Evolutionary conservation across 1,140 invertebrate species (phyloP).

Genomic region (Scylla paramamosain): DNA sequence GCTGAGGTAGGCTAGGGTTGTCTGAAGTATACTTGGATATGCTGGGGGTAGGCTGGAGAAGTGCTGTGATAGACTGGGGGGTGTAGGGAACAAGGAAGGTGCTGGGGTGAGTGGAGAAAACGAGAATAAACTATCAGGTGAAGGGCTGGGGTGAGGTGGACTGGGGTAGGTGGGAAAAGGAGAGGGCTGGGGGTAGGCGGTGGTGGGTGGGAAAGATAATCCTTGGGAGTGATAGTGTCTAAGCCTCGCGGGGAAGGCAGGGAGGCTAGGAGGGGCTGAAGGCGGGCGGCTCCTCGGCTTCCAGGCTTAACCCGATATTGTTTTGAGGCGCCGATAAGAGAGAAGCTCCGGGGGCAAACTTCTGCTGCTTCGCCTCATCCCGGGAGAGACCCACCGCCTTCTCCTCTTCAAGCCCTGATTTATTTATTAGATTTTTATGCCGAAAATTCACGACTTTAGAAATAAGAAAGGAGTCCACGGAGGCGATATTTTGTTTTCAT

Average conservation of each 20-base stretch:
- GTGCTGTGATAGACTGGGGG: too few relatives aligned
- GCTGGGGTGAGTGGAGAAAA: too few relatives aligned
- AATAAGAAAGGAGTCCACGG: too few relatives aligned
- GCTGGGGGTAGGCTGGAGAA: too few relatives aligned
- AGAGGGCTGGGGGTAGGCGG: not conserved
- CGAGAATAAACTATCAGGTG: too few relatives aligned
- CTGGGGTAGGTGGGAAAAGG: not conserved
- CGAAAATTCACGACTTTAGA: too few relatives aligned
- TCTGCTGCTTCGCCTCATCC: not conserved
- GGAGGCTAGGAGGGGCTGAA: not conserved
- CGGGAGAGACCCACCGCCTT: not conserved
- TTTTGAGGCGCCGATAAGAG: slow-evolving; percentile 68
- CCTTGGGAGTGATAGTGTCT: not conserved
- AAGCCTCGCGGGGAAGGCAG: not conserved
- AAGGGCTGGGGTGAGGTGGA: not conserved
- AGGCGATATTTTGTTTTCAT: too few relatives aligned
- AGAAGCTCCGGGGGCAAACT: not conserved
- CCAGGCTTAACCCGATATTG: slow-evolving; percentile 65
- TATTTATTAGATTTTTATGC: too few relatives aligned
- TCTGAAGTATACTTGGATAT: too few relatives aligned
- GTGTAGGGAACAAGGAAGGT: too few relatives aligned
- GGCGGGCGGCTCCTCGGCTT: slow-evolving; percentile 4
- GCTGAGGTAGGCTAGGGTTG: too few relatives aligned
- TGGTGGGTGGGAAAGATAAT: not conserved
- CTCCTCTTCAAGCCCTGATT: too few relatives aligned